Evolutionary conservation across 2,113 vertebrate genomes (phyloP).

Genomic region (Engystomops pustulosus): DNA sequence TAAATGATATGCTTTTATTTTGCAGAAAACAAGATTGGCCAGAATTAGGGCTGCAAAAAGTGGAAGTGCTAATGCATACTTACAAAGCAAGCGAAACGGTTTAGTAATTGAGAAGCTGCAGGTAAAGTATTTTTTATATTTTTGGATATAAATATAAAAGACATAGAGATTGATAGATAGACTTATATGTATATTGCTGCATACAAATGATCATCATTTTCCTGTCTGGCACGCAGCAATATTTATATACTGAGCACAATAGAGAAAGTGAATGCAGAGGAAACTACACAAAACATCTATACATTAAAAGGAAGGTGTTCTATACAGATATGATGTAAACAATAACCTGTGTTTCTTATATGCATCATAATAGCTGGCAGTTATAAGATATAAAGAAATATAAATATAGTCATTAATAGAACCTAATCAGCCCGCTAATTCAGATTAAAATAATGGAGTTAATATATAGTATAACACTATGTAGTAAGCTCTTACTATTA

Average conservation of each 20-base stretch:
- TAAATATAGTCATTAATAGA: not conserved
- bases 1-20: constrained; percentile 64
- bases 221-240: not conserved
- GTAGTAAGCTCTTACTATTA: too few relatives aligned
- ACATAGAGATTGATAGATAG: too few relatives aligned
- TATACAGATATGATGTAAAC: not conserved
- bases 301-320: constrained; percentile 33
- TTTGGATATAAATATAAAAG: not conserved
- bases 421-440: too few relatives aligned
- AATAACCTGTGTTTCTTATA: not conserved
- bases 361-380: not conserved
- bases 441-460: too few relatives aligned
- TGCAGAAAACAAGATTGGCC: constrained; percentile 95
- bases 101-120: constrained; percentile 87
- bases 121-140: constrained; percentile 77
- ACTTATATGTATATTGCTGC: not conserved
- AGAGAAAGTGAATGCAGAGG: constrained; percentile 23
- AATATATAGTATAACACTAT: too few relatives aligned
- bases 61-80: constrained; percentile 92
- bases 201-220: not conserved
- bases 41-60: constrained; percentile 94
- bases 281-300: constrained; percentile 22
- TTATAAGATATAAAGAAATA: not conserved
- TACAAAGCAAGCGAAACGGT: constrained; percentile 97
- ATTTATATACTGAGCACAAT: not conserved